These are phyloP conservation scores for Carposina sasakii DNA, from an alignment of 1,140 invertebrate genomes.

Conservation along the genomic window DNA sequence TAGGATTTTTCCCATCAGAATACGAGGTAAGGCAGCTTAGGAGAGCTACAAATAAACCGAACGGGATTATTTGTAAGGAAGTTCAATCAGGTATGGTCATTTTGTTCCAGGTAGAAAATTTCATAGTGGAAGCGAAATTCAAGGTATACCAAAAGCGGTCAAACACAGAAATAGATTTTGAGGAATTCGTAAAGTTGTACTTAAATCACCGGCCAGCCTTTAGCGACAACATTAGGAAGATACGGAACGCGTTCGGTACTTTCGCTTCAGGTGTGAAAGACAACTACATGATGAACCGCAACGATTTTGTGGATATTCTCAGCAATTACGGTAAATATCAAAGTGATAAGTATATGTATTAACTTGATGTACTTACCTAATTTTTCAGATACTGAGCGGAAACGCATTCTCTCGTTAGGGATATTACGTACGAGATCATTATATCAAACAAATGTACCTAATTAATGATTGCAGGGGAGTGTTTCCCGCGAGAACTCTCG, in stretches of 20 bases:
- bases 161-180: constrained; percentile 76
- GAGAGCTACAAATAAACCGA: no score
- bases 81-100: background rate
- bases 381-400: no score
- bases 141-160: constrained; percentile 72
- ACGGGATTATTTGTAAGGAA: no score
- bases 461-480: constrained; percentile 35
- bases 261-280: constrained; percentile 28
- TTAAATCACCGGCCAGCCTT: constrained; percentile 80
- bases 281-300: constrained; percentile 27
- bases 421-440: no score
- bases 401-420: no score
- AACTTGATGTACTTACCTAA: no score
- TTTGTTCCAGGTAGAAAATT: constrained; percentile 75
- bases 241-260: constrained; percentile 41
- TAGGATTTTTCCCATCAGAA: constrained; percentile 82
- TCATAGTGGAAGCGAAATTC: constrained; percentile 78
- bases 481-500: constrained; percentile 37
- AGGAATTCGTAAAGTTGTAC: constrained; percentile 81
- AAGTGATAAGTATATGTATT: no score
- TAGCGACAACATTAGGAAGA: constrained; percentile 48
- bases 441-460: background rate
- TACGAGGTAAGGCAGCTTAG: constrained; percentile 77
- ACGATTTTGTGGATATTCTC: constrained; percentile 46
- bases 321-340: constrained; percentile 36